phyloP scores from a whole-genome alignment of 2,797 vertebrate genomes.

The Apogon talboti region DNA sequence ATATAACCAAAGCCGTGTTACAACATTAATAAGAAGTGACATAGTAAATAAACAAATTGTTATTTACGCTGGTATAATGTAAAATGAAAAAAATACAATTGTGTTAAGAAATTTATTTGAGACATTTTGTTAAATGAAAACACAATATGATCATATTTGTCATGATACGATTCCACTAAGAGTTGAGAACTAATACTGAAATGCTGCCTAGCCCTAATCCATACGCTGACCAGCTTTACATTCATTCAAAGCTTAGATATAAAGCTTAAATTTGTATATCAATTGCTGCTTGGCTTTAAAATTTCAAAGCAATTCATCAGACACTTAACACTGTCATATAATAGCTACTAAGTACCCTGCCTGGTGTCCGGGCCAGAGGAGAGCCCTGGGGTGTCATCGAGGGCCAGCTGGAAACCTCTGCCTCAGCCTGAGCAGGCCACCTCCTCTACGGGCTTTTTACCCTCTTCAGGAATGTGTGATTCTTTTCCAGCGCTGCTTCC shows the following conservation, averaged over 20 bases:
- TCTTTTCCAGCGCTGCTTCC: conserved; percentile 76
- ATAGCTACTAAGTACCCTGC: conserved; percentile 74
- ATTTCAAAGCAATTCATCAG: conserved; percentile 64
- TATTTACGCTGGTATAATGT: neutral
- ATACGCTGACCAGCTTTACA: conserved; percentile 3
- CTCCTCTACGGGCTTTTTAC: conserved; percentile 67
- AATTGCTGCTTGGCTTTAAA: conserved; percentile 57
- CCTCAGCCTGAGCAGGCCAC: conserved; percentile 57
- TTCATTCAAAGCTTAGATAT: neutral
- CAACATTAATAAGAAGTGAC: neutral
- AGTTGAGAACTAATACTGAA: conserved; percentile 4
- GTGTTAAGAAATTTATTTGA: neutral
- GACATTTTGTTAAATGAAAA: neutral
- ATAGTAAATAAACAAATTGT: neutral
- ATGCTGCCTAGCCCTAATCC: conserved; percentile 5
- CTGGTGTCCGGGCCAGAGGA: conserved; percentile 69
- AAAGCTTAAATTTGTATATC: conserved; percentile 44
- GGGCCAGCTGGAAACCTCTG: conserved; percentile 78
- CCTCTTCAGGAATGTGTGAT: conserved; percentile 85
- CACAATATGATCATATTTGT: neutral
- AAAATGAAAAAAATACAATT: neutral
- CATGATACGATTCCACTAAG: neutral
- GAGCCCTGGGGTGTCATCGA: conserved; percentile 59
- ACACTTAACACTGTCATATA: conserved; percentile 68
- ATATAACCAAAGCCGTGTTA: neutral